phyloP scores from a whole-genome alignment of 2,797 vertebrate species.

The Phataginus tricuspis region DNA sequence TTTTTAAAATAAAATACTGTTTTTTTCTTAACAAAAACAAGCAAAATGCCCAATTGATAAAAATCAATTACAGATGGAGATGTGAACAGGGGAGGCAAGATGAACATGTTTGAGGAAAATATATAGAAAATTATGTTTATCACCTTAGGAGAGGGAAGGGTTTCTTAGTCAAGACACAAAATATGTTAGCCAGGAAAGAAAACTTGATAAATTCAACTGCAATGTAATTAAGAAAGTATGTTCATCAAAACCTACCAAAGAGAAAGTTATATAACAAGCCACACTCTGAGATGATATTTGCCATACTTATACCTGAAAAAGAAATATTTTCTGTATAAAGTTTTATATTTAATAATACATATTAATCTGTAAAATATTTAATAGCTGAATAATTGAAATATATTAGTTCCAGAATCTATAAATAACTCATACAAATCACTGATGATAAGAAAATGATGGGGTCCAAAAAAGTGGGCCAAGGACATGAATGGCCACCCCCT shows the following conservation, averaged over 20 bases:
- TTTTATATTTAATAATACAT: neutral
- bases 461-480: neutral
- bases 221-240: neutral
- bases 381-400: neutral
- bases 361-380: neutral
- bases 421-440: neutral
- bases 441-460: neutral
- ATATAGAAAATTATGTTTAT: conserved; percentile 5
- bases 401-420: neutral
- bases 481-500: neutral
- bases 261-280: neutral
- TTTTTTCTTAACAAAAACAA: conserved; percentile 36
- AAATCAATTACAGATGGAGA: neutral
- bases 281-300: neutral
- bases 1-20: neutral
- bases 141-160: neutral
- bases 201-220: neutral
- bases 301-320: neutral
- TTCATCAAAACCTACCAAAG: conserved; percentile 31
- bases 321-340: neutral
- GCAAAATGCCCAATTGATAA: neutral
- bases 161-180: conserved; percentile 38
- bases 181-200: neutral
- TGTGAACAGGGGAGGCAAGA: neutral
- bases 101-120: neutral